Base-by-base conservation (phyloP, 2,113 vertebrate species). In the Neoarius graeffei region DNA sequence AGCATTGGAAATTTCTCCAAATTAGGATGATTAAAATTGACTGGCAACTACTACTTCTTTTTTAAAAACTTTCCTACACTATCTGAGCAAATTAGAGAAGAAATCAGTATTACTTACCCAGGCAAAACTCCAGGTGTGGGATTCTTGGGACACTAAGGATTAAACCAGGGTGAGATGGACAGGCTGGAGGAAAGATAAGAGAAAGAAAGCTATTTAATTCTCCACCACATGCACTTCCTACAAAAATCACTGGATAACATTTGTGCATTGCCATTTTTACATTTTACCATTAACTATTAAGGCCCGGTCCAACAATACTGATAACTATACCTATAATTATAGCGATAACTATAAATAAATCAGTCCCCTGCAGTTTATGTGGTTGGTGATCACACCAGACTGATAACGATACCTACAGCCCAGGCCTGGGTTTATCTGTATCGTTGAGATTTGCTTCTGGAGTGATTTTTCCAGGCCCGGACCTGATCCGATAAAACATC, bases 61-160 rank as follows among this genome's bases (percentile, higher is more conserved):
- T 42, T 42, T 42, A 42, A 42, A 42, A 42, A 80, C 52, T 23
- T 60, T 14, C 17, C 80, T 62, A 7, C 27, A 15, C 23, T 14
- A 11, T 81, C 10, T 42, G 14, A 4, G 57, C 80, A 62, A 25
- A 74, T 42, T 48, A 84, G 76, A 90, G 89, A 50, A 54, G 20
- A 60, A 69, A 69, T 66, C 67, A 83, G 50, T 27, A 5, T 57
- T 62, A 95, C 94, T 95, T 92, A 95, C 93, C 93, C 0, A 95
- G 87, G 87, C 92, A 93, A 88, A 95, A 92, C 87, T 95, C 94
- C 90, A 95, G 86, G 79, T 82, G 90, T 42, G 91, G 91, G 88
- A 93, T 84, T 88, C 86, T 94, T 57, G 92, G 90, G 48, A 84
- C 91, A 82, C 57, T 82, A 71, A 90, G 74, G 87, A 91, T 76